Percentiles rank a stretch among this genome's conserved stretches.
Evolutionary conservation across 1,140 invertebrate genomes (phyloP).

Genomic region (Sycophila sp.): DNA sequence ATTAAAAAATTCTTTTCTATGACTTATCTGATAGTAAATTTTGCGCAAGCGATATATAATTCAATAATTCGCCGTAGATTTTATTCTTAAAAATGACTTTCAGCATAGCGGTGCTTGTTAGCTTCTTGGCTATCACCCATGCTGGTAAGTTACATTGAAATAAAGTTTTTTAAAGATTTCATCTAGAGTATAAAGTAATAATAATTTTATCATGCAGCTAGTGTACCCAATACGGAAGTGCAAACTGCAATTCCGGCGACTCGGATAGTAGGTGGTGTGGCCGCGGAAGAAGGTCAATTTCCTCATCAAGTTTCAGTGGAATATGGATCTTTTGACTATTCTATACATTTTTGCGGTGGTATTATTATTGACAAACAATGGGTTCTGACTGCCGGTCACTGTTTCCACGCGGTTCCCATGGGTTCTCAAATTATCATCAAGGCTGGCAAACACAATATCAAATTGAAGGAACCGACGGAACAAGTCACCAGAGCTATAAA

Average conservation of each 20-base stretch:
- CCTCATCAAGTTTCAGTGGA: constrained; percentile 60
- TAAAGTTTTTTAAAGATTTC: background rate
- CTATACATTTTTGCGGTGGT: constrained; percentile 45
- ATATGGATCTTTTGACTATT: constrained; percentile 46
- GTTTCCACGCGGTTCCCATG: background rate
- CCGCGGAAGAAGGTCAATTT: constrained; percentile 52
- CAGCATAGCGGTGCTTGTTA: constrained; percentile 14
- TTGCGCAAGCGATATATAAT: no score
- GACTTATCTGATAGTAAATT: no score
- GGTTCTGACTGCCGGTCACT: constrained; percentile 26
- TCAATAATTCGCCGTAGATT: no score
- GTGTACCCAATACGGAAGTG: no score
- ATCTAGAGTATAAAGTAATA: no score
- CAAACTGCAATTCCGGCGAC: background rate
- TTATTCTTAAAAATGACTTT: no score
- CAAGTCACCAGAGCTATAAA: constrained; percentile 59
- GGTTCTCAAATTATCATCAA: constrained; percentile 42
- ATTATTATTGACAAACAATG: background rate
- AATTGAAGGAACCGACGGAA: constrained; percentile 53
- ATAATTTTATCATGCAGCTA: no score
- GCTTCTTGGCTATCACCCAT: background rate
- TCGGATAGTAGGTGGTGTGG: constrained; percentile 58
- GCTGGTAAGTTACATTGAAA: constrained; percentile 20
- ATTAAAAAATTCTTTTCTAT: no score
- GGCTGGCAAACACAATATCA: constrained; percentile 53